Percentiles rank a stretch among this genome's conserved stretches.
Evolutionary conservation across 1,140 invertebrate genomes (phyloP).

Genomic region (Neodiprion fabricii): DNA sequence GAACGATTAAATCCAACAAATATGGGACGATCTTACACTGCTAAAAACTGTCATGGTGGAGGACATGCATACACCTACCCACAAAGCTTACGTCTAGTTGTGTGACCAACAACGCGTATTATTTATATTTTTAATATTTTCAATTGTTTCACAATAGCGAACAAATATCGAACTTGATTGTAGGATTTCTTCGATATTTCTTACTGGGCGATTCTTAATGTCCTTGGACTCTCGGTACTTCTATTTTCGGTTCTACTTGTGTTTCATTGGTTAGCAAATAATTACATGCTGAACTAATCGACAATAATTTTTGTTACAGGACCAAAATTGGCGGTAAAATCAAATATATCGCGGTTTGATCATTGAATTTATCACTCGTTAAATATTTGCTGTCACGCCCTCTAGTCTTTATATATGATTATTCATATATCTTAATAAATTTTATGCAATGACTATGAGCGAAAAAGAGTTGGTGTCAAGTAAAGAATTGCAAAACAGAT

Average conservation of each 20-base stretch:
- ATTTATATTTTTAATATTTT: too few species aligned
- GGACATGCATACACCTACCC: not conserved
- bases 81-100: not conserved
- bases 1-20: not conserved
- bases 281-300: not conserved
- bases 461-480: constrained; percentile 36
- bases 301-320: not conserved
- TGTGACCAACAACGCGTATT: too few species aligned
- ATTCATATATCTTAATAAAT: not conserved
- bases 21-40: not conserved
- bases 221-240: too few species aligned
- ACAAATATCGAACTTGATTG: too few species aligned
- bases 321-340: not conserved
- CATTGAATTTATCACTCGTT: not conserved
- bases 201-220: too few species aligned
- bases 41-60: not conserved
- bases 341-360: not conserved
- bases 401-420: not conserved
- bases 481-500: constrained; percentile 49
- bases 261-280: not conserved
- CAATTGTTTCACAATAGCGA: too few species aligned
- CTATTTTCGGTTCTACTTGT: not conserved
- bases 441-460: constrained; percentile 30
- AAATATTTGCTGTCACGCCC: not conserved
- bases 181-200: too few species aligned